phyloP scores from a whole-genome alignment of 2,113 vertebrate species.

The Serilophus lunatus region DNA sequence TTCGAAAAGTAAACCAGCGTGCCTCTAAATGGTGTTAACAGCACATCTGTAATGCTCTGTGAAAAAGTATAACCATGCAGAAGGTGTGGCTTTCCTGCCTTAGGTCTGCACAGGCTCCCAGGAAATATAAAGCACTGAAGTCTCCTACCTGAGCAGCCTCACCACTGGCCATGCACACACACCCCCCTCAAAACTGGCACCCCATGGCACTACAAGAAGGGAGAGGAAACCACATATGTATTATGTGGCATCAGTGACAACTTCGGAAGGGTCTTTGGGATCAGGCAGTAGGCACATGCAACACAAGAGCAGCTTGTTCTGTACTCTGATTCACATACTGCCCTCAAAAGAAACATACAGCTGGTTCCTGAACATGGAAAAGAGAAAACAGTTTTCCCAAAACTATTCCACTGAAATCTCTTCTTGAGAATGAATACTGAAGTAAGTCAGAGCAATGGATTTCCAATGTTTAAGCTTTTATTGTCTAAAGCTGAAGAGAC shows the following conservation, averaged over 20 bases:
- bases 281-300: neutral
- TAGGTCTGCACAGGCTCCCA: neutral
- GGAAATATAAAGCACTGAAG: neutral
- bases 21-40: neutral
- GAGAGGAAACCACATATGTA: fast-evolving
- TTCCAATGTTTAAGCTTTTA: neutral
- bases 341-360: fast-evolving
- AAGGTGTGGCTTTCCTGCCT: neutral
- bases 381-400: neutral
- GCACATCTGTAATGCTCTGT: neutral
- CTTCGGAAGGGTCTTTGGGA: neutral
- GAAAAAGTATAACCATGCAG: neutral
- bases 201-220: neutral
- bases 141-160: neutral
- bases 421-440: neutral
- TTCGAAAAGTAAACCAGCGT: fast-evolving
- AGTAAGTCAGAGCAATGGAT: neutral
- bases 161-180: fast-evolving
- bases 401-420: neutral
- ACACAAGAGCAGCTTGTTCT: neutral
- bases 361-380: neutral
- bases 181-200: neutral
- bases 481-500: neutral
- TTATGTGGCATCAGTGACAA: fast-evolving
- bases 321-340: neutral